A percentile compares a stretch with the other conserved stretches of the same genome.
Evolutionary conservation across 2,797 vertebrate species (phyloP).

Genomic region (Gadopsis marmoratus): DNA sequence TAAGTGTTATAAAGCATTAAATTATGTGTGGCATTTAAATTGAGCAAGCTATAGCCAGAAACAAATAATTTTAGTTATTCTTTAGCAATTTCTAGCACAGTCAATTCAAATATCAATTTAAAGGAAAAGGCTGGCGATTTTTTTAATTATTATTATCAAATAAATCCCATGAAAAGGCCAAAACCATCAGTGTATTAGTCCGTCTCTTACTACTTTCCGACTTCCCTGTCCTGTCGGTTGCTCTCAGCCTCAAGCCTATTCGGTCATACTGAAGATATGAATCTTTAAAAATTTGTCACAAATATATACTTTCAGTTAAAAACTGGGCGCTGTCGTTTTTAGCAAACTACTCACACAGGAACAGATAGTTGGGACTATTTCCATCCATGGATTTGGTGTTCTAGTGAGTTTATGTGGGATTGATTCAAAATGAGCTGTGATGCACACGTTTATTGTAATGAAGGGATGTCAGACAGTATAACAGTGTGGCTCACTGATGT

Average conservation of each 20-base stretch:
- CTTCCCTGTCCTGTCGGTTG: not conserved
- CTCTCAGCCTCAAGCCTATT: not conserved
- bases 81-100: not conserved
- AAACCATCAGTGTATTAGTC: not conserved
- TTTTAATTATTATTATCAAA: not conserved
- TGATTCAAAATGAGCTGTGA: conserved; percentile 9
- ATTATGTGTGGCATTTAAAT: not conserved
- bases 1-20: not conserved
- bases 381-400: not conserved
- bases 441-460: conserved; percentile 8
- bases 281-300: not conserved
- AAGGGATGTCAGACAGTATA: conserved; percentile 2
- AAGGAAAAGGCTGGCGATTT: not conserved
- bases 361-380: not conserved
- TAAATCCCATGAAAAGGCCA: not conserved
- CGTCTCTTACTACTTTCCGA: not conserved
- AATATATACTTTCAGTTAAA: not conserved
- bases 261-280: not conserved
- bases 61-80: not conserved
- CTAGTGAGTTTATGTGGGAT: not conserved
- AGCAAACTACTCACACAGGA: not conserved
- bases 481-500: conserved; percentile 14
- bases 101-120: not conserved
- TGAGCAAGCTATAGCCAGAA: not conserved
- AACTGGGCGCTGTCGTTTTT: not conserved